Evolutionary conservation across 2,888 invertebrate genomes (phyloP).

Genomic region (Leptinotarsa peninsularis): DNA sequence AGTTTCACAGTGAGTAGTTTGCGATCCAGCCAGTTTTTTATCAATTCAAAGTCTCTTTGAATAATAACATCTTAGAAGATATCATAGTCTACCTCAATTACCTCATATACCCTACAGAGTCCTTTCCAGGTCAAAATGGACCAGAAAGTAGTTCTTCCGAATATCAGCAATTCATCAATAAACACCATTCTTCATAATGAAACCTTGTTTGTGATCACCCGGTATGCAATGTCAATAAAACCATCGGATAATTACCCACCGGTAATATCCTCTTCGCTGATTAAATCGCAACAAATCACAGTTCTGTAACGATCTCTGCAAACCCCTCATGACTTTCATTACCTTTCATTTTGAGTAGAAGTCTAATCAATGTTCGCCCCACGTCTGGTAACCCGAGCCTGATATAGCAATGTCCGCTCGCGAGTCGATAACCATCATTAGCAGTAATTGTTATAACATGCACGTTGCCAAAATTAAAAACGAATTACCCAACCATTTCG

Average conservation of each 20-base stretch:
- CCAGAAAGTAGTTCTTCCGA: too few species aligned
- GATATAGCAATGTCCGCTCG: slow-evolving; percentile 12
- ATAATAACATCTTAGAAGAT: too few species aligned
- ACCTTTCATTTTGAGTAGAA: slow-evolving; percentile 3
- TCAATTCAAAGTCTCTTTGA: too few species aligned
- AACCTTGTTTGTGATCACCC: background rate
- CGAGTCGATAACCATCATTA: slow-evolving; percentile 15
- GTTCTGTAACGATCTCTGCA: background rate
- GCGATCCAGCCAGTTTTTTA: too few species aligned
- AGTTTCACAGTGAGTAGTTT: too few species aligned
- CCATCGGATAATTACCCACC: background rate
- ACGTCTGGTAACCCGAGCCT: slow-evolving; percentile 13
- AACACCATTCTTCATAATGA: too few species aligned
- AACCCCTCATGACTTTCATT: slow-evolving; percentile 10
- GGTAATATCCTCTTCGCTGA: background rate
- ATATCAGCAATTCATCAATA: too few species aligned
- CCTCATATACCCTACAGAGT: too few species aligned
- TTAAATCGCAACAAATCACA: background rate
- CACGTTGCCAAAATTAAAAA: slow-evolving; percentile 30
- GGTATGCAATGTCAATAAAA: background rate
- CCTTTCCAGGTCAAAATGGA: too few species aligned
- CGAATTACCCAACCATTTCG: slow-evolving; percentile 23
- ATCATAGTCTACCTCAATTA: too few species aligned
- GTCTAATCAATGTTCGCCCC: slow-evolving; percentile 9
- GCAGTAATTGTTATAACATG: slow-evolving; percentile 22